Evolutionary conservation across 2,113 vertebrate species (phyloP).

Genomic region (Falcunculus frontatus): DNA sequence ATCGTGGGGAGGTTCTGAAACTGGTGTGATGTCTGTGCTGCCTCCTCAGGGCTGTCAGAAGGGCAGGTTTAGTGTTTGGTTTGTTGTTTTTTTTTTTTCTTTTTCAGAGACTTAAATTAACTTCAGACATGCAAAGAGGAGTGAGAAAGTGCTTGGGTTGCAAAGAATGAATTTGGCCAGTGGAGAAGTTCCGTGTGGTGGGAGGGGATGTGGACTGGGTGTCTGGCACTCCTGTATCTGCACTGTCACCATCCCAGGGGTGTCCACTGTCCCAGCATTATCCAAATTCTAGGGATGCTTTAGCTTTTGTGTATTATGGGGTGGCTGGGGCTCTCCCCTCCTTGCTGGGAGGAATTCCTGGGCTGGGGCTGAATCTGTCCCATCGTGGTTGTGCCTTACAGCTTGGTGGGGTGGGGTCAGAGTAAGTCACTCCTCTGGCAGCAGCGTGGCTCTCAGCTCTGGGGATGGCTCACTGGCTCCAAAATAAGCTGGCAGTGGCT

Average conservation of each 20-base stretch:
- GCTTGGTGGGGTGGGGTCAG: background rate
- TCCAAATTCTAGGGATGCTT: background rate
- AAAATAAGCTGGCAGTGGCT: background rate
- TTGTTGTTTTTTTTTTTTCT: background rate
- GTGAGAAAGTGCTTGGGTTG: background rate
- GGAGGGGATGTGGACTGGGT: background rate
- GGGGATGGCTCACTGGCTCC: background rate
- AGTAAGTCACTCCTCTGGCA: background rate
- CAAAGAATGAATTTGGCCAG: background rate
- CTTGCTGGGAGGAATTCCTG: background rate
- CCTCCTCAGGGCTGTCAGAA: background rate
- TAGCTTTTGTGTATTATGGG: background rate
- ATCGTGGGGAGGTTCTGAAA: background rate
- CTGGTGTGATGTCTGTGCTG: background rate
- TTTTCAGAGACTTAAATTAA: background rate
- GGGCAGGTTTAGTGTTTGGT: background rate
- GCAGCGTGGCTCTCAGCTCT: background rate
- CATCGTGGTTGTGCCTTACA: background rate
- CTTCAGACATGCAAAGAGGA: background rate
- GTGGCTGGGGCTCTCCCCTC: background rate
- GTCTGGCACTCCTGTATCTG: background rate
- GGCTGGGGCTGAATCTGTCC: background rate
- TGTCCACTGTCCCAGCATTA: background rate
- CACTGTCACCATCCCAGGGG: background rate
- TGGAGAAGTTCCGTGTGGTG: background rate